Evolutionary conservation across 2,888 invertebrate species (phyloP).

Genomic region (Chalcosyrphus nemorum): DNA sequence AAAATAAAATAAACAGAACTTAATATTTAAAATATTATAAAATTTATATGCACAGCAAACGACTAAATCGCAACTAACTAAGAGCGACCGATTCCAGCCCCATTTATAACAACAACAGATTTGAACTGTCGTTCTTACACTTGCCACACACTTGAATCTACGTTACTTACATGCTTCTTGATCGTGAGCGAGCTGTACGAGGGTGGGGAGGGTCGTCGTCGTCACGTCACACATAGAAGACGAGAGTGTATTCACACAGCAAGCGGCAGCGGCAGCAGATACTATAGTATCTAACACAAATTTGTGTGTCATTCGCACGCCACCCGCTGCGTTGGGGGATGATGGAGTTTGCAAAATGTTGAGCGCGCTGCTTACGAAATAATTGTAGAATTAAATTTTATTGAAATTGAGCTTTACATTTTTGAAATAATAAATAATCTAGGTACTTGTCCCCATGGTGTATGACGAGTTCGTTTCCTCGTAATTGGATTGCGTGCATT

Average conservation of each 20-base stretch:
- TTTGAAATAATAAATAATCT: constrained; percentile 9
- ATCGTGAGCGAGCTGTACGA: constrained; percentile 27
- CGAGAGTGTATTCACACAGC: constrained; percentile 6
- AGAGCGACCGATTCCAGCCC: constrained; percentile 78
- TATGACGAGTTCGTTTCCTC: background rate
- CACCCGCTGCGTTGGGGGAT: constrained; percentile 5
- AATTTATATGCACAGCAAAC: constrained; percentile 59
- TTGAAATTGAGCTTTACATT: constrained; percentile 29
- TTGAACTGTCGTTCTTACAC: constrained; percentile 62
- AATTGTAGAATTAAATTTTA: constrained; percentile 19
- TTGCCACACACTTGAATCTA: constrained; percentile 54
- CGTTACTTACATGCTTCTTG: constrained; percentile 30
- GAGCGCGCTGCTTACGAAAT: constrained; percentile 21
- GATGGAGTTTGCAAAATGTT: constrained; percentile 28
- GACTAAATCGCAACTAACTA: constrained; percentile 81
- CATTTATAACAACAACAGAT: constrained; percentile 80
- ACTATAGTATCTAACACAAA: constrained; percentile 41
- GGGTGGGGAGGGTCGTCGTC: constrained; percentile 39
- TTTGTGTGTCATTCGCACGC: constrained; percentile 21
- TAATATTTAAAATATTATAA: constrained; percentile 3
- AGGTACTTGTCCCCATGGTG: background rate
- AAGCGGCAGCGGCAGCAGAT: background rate
- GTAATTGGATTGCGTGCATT: constrained; percentile 66
- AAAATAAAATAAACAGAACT: too few species aligned
- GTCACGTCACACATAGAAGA: too few species aligned